These are phyloP conservation scores for Lithodes maja DNA, from an alignment of 2,888 invertebrate species.

Conservation along the genomic window DNA sequence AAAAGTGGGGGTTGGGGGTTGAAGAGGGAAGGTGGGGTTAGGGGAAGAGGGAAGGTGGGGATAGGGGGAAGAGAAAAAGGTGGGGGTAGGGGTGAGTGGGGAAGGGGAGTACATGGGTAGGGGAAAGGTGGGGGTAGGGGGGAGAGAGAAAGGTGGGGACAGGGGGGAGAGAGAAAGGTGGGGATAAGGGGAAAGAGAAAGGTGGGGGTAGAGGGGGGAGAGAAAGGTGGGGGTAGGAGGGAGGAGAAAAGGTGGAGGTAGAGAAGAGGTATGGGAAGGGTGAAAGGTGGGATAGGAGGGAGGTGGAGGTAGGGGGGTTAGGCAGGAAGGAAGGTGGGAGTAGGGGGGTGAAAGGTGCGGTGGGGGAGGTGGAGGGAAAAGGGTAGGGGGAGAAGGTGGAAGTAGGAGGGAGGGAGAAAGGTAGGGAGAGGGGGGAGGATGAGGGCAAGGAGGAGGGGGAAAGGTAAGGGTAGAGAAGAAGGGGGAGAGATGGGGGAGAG, in stretches of 20 bases:
- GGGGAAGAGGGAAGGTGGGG: neutral
- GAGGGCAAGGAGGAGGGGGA: neutral
- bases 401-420: neutral
- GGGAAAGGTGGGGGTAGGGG: constrained; percentile 5
- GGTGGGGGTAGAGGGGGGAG: neutral
- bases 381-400: neutral
- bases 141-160: neutral
- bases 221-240: neutral
- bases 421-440: neutral
- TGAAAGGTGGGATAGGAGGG: neutral
- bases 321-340: neutral
- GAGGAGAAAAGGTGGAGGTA: neutral
- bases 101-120: neutral
- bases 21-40: neutral
- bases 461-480: neutral
- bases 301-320: constrained; percentile 10
- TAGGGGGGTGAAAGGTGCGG: neutral
- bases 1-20: neutral
- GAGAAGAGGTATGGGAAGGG: neutral
- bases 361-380: neutral
- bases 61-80: neutral
- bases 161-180: neutral
- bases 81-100: neutral
- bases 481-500: neutral
- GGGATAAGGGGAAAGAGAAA: neutral